Conservation (phyloP, 53 echinoderm and acorn worm species). For the Antedon mediterranea region DNA sequence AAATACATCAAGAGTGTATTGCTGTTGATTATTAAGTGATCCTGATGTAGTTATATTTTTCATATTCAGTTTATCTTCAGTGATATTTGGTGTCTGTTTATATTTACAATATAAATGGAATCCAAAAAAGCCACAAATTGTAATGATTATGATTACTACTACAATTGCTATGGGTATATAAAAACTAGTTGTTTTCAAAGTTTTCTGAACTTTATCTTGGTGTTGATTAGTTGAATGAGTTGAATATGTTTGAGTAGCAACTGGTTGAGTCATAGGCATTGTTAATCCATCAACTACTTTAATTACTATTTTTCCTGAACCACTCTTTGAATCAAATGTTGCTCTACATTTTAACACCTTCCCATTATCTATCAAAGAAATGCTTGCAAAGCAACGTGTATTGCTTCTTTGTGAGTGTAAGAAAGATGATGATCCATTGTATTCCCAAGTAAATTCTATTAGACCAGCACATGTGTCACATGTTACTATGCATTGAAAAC, state of each 20-base stretch:
- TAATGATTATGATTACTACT: not conserved
- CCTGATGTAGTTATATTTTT: not conserved
- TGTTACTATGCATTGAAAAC: not conserved
- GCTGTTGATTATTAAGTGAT: not conserved
- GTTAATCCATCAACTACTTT: not conserved
- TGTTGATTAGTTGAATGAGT: not conserved
- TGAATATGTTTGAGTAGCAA: no score
- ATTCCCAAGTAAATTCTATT: not conserved
- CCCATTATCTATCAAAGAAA: not conserved
- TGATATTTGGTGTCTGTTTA: not conserved
- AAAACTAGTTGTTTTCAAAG: no score
- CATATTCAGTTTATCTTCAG: not conserved
- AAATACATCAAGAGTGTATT: not conserved
- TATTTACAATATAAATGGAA: not conserved
- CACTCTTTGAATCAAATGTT: not conserved
- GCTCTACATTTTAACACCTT: not conserved
- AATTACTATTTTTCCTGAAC: not conserved
- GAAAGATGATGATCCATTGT: not conserved
- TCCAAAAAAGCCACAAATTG: not conserved
- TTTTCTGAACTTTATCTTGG: no score
- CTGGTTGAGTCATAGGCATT: not conserved
- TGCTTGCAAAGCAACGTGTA: not conserved
- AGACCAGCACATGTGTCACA: not conserved
- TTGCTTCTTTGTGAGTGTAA: no score
- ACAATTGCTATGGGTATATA: not conserved